These are phyloP conservation scores for Ia io DNA, from an alignment of 2,113 vertebrate species.

Conservation along the genomic window DNA sequence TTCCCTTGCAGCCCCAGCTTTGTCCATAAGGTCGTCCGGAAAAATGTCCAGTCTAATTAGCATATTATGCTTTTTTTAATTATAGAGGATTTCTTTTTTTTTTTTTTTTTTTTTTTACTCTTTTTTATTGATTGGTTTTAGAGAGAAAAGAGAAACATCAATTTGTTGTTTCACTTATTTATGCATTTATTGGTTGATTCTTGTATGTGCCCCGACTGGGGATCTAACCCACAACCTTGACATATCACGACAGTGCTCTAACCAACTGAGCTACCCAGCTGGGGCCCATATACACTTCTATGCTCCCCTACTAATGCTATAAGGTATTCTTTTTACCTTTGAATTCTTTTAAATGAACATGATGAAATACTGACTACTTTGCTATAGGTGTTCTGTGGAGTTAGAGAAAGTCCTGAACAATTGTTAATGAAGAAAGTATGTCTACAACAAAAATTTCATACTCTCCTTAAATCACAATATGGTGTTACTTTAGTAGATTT, in stretches of 20 bases:
- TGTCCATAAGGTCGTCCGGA: too few relatives aligned
- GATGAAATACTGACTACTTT: neutral
- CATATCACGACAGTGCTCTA: neutral
- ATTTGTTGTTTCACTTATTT: neutral
- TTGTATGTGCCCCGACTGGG: neutral
- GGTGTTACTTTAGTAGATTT: neutral
- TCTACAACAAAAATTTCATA: neutral
- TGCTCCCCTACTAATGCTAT: neutral
- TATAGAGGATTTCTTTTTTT: too few relatives aligned
- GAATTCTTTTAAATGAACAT: neutral
- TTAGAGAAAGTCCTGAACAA: neutral
- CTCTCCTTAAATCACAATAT: neutral
- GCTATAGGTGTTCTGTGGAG: neutral
- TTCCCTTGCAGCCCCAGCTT: too few relatives aligned
- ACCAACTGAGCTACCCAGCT: neutral
- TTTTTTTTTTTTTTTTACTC: too few relatives aligned
- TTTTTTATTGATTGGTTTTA: neutral
- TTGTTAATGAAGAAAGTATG: neutral
- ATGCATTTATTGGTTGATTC: neutral
- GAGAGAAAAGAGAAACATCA: neutral
- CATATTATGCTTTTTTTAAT: too few relatives aligned
- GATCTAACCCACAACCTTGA: neutral
- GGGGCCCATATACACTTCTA: neutral
- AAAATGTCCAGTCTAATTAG: too few relatives aligned
- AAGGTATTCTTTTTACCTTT: neutral